phyloP scores from a whole-genome alignment of 2,797 vertebrate genomes.

The Sardinella longiceps region DNA sequence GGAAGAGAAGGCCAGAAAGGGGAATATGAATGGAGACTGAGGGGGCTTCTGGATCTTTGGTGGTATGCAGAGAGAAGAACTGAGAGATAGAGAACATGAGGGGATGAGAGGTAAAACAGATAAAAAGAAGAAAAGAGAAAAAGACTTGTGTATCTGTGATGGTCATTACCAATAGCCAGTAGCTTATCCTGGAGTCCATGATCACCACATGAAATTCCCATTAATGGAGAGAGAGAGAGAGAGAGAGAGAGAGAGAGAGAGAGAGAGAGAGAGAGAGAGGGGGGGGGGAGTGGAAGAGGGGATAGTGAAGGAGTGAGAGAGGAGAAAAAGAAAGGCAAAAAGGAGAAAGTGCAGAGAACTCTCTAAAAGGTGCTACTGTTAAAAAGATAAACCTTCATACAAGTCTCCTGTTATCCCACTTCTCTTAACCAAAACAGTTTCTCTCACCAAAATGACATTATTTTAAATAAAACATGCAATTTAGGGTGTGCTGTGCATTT shows the following conservation, averaged over 20 bases:
- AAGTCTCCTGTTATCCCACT: neutral
- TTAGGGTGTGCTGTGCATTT: slow-evolving; percentile 1
- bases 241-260: neutral
- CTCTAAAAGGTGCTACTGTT: slow-evolving; percentile 12
- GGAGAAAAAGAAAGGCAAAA: neutral
- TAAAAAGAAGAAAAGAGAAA: slow-evolving; percentile 33
- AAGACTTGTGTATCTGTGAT: slow-evolving; percentile 43
- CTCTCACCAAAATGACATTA: neutral
- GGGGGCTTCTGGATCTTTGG: neutral
- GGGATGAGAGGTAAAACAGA: neutral
- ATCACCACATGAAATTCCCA: slow-evolving; percentile 44
- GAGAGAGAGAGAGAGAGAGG: neutral
- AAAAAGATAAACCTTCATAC: neutral
- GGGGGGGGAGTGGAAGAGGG: too few relatives aligned
- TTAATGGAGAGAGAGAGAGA: slow-evolving; percentile 25
- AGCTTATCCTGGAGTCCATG: slow-evolving; percentile 16
- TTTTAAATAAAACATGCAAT: neutral
- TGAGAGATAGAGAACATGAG: neutral
- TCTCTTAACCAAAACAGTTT: neutral
- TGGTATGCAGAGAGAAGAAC: neutral
- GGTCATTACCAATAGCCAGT: slow-evolving; percentile 42
- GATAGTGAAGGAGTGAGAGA: neutral
- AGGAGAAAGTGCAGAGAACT: neutral
- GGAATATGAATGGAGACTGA: neutral
- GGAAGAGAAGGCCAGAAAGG: neutral